Base-by-base conservation (phyloP, 2,888 invertebrate species). In the Eupithecia tripunctaria region DNA sequence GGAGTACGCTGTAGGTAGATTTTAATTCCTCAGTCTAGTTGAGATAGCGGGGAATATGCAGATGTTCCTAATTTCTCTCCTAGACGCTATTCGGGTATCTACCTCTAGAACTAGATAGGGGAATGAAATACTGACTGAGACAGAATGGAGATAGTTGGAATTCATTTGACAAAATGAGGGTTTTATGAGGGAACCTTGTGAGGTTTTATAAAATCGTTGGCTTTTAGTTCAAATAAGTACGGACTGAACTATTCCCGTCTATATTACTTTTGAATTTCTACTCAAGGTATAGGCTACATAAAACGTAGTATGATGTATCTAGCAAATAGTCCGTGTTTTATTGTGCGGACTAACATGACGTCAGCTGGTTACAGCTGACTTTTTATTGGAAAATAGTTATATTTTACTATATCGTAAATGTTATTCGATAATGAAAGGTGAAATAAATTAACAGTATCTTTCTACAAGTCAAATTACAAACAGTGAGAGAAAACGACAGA, bases 1-100 rank as follows among this genome's bases (percentile, higher is more conserved):
- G 29, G 41, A 29, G 60, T 38, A 70, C 71, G 66, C 71, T 62
- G 66, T 64, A 71, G 64, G 69, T 71, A 71, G 65, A 68, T 69
- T 71, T 71, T 74, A 71, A 72, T 72, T 74, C 59, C 65, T 59
- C 71, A 74, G 74, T 72, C 68, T 71, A 36, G 74, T 64, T 67
- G 67, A 67, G 74, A 74, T 72, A 74, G 56, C 71, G 68, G 21
- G 51, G 41, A 71, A 69, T 69, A 71, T 70, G 71, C 74, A 74
- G 74, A 69, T 72, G 69, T 47, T 74, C 69, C 64, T 56, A 71
- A 74, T 67, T 74, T 69, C 47, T 63, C 56, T 51, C 56, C 36
- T 67, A 67, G 32, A 64, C n/a, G 36, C 66, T 72, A 51, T 74
- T 67, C 29, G 21, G 32, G 69, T 72, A 60, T 41, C 69, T n/a